Conservation (phyloP, 30 jellyfish, hydroid and myxozoan genomes). For the Aurelia sp. region DNA sequence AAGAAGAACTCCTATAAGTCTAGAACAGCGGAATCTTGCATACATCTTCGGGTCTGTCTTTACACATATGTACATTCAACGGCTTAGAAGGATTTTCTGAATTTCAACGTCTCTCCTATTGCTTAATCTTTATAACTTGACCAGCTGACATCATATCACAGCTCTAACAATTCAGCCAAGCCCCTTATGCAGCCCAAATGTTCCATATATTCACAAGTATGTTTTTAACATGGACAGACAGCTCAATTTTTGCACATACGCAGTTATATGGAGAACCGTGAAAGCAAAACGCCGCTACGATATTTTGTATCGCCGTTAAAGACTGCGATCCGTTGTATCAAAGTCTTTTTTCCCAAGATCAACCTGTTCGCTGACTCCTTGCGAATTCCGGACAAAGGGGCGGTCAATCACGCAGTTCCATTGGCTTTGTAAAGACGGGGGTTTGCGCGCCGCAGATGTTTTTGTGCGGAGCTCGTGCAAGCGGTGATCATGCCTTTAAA, state of each 20-base stretch:
- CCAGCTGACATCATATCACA: constrained; percentile 47
- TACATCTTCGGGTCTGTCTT: neutral
- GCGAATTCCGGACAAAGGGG: constrained; percentile 68
- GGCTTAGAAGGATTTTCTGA: constrained; percentile 18
- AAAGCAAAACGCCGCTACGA: constrained; percentile 5
- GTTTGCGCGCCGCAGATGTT: constrained; percentile 21
- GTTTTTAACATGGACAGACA: neutral
- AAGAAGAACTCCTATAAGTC: neutral
- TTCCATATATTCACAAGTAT: constrained; percentile 1
- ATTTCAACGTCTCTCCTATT: neutral
- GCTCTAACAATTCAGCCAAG: constrained; percentile 6
- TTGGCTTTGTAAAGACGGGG: constrained; percentile 68
- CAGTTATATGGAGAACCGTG: neutral
- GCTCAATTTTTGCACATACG: too few species aligned
- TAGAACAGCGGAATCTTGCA: neutral
- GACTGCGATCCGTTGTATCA: constrained; percentile 67
- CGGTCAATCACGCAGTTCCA: constrained; percentile 74
- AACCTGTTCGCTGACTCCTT: constrained; percentile 69
- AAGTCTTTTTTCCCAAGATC: constrained; percentile 65
- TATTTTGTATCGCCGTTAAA: constrained; percentile 21
- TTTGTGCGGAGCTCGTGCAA: constrained; percentile 40
- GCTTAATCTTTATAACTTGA: constrained; percentile 13
- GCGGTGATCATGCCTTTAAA: constrained; percentile 30
- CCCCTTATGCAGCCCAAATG: constrained; percentile 26
- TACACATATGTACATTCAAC: neutral